Percentiles rank a stretch among this genome's conserved stretches.
phyloP scores from a whole-genome alignment of 2,888 invertebrate genomes.

The Ephialtes manifestator region DNA sequence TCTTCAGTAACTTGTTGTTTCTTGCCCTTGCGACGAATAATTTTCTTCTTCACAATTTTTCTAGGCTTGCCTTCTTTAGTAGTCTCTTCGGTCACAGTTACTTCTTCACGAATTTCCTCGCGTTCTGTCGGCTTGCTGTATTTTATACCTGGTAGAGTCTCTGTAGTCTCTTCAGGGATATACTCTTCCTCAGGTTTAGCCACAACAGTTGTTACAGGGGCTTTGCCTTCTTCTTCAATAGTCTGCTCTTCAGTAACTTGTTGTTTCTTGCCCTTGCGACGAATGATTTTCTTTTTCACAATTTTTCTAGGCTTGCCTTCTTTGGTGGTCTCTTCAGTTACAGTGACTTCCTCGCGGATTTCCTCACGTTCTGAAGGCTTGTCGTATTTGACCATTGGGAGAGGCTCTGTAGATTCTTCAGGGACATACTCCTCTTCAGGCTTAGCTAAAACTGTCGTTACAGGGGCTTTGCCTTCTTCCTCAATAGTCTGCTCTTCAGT shows the following conservation, averaged over 20 bases:
- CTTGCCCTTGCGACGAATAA: conserved; percentile 83
- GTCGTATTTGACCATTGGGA: conserved; percentile 49
- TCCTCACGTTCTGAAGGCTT: conserved; percentile 75
- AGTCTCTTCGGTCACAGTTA: conserved; percentile 83
- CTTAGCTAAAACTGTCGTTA: conserved; percentile 81
- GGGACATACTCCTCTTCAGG: conserved; percentile 72
- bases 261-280: conserved; percentile 83
- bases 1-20: conserved; percentile 85
- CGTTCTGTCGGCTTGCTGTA: conserved; percentile 75
- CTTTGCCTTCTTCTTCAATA: conserved; percentile 79
- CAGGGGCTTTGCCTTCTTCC: conserved; percentile 83
- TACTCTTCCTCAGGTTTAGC: conserved; percentile 70
- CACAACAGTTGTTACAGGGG: conserved; percentile 73
- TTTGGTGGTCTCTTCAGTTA: conserved; percentile 75
- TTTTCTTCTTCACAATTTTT: conserved; percentile 82
- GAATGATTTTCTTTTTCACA: conserved; percentile 84
- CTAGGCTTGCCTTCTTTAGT: conserved; percentile 74
- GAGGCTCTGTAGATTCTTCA: conserved; percentile 46
- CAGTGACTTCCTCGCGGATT: conserved; percentile 72
- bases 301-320: conserved; percentile 75
- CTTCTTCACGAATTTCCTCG: conserved; percentile 81
- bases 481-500: conserved; percentile 85
- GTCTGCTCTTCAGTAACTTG: conserved; percentile 81
- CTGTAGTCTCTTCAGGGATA: conserved; percentile 73
- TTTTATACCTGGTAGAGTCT: conserved; percentile 71